Evolutionary conservation across 2,113 vertebrate genomes (phyloP), one percentile per base, ranked within the genome.

Genomic region (Ptyas mucosa): DNA sequence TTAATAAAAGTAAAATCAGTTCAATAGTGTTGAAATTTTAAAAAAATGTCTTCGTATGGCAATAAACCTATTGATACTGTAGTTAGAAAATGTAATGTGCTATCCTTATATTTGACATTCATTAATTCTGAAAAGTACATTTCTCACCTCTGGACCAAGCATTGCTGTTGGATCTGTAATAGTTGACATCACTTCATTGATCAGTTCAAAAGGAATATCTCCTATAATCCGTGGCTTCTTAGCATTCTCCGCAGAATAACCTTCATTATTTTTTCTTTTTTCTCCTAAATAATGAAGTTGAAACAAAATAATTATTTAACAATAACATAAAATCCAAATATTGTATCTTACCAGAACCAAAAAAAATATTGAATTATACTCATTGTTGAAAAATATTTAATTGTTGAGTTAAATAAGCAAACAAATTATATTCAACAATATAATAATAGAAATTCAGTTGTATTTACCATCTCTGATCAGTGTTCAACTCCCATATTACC

Each of bases 141-240:
- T 93, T 89, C 97, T 98, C 91, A 99, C 98, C 98, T 99, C 98
- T 90, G 98, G 98, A 88, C 98, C 98, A 0, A 99, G 97, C 98
- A 99, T 98, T 49, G 98, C 98, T 14, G 98, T 97, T 92, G 99
- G 99, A 96, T 99, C 99, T 11, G 99, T 98, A 96, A 99, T 99
- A 92, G 99, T 99, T 39, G 99, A 98, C 99, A 99, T 99, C 93
- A 99, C 99, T 97, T 99, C 99, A 3, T 98, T 99, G 96, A 99
- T 99, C 95, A 99, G 97, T 93, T 99, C 99, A 98, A 99, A 97
- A 43, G 99, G 99, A 97, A 99, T 99, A 97, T 99, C 99, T 29
- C 99, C 99, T 92, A 99, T 97, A 94, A 99, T 98, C 64, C 98
- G 97, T 18, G 98, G 98, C 94, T 97, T 98, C 97, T 99, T 99